Percentiles rank a stretch among this genome's conserved stretches.
Evolutionary conservation across 2,797 vertebrate genomes (phyloP).

Genomic region (Melopsittacus undulatus): DNA sequence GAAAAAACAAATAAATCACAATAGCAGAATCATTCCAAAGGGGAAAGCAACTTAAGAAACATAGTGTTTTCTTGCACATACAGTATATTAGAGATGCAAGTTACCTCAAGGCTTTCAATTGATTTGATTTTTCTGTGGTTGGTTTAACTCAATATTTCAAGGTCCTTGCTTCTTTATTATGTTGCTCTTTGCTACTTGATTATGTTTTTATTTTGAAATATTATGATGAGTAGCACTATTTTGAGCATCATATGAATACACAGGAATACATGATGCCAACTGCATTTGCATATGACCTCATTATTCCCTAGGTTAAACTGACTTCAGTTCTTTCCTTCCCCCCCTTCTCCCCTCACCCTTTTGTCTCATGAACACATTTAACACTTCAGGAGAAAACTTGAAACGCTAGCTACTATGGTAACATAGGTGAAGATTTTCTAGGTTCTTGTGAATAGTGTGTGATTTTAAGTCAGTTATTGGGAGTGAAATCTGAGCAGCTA

Average conservation of each 20-base stretch:
- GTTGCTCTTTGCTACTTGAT: neutral
- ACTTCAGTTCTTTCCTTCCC: neutral
- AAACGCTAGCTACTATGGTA: neutral
- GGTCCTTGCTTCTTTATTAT: conserved; percentile 18
- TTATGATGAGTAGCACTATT: neutral
- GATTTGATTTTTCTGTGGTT: conserved; percentile 54
- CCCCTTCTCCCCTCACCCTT: neutral
- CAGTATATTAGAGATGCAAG: conserved; percentile 42
- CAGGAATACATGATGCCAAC: neutral
- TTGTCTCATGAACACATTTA: neutral
- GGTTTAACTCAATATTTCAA: conserved; percentile 50
- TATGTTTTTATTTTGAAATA: conserved; percentile 20
- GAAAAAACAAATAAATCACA: conserved; percentile 65
- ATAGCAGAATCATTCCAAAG: conserved; percentile 37
- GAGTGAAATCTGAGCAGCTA: neutral
- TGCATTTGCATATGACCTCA: neutral
- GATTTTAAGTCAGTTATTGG: neutral
- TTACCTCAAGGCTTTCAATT: conserved; percentile 51
- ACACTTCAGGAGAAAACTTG: neutral
- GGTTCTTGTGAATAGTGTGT: neutral
- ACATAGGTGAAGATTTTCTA: neutral
- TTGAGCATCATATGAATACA: neutral
- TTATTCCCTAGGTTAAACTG: neutral
- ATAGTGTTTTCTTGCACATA: neutral
- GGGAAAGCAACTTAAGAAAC: conserved; percentile 6